Percentiles rank a stretch among this genome's conserved stretches.
phyloP scores from a whole-genome alignment of 2,888 invertebrate species.

The Drosophila bunnanda region DNA sequence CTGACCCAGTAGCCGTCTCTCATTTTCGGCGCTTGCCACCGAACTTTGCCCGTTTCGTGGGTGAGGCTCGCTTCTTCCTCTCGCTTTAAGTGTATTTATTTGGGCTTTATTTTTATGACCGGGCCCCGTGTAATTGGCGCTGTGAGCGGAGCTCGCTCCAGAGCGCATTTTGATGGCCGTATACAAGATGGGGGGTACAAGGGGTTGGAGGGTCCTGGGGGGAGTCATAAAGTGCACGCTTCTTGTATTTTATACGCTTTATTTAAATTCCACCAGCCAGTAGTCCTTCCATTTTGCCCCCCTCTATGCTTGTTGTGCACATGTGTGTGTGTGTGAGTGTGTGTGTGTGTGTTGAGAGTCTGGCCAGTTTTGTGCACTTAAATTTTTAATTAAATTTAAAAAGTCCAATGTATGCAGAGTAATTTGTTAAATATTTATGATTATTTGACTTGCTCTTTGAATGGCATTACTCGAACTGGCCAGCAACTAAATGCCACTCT shows the following conservation, averaged over 20 bases:
- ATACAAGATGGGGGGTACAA: conserved; percentile 39
- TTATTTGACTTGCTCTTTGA: conserved; percentile 39
- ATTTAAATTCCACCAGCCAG: conserved; percentile 46
- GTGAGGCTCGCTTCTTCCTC: conserved; percentile 9
- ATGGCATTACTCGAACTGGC: conserved; percentile 17
- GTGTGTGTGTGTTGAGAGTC: conserved; percentile 15
- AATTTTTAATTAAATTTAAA: conserved; percentile 77
- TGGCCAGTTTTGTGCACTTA: conserved; percentile 61
- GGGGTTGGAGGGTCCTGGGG: conserved; percentile 1
- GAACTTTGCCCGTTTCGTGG: conserved; percentile 38
- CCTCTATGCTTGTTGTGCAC: conserved; percentile 10
- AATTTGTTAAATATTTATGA: conserved; percentile 51
- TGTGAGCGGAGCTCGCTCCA: conserved; percentile 59
- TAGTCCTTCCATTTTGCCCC: conserved; percentile 23
- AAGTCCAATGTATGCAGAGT: conserved; percentile 37
- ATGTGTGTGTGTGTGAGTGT: not conserved
- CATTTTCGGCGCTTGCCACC: conserved; percentile 46
- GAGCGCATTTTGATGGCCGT: conserved; percentile 68
- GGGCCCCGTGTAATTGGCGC: conserved; percentile 76
- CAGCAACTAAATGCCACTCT: conserved; percentile 32
- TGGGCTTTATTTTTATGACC: conserved; percentile 79
- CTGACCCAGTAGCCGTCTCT: conserved; percentile 35
- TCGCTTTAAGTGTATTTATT: conserved; percentile 78
- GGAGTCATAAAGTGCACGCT: conserved; percentile 65
- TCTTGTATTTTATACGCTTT: conserved; percentile 53